Evolutionary conservation across 30 jellyfish, hydroid and myxozoan genomes (phyloP), one percentile per base, ranked within the genome.

Genomic region (Hydractinia symbiolongicarpus): DNA sequence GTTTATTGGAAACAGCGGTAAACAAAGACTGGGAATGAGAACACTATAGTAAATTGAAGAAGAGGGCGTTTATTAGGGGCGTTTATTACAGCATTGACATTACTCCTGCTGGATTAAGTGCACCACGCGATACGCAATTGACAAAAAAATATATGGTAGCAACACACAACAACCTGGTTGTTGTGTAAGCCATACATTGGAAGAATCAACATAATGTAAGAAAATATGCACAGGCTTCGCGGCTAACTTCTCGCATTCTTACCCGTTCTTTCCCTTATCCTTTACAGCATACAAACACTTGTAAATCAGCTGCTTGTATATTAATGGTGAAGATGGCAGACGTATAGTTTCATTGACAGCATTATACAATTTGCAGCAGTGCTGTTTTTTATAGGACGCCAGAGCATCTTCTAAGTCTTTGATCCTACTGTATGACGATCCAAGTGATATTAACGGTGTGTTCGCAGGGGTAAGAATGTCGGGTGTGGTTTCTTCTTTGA

Each of bases 371-470:
- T 57, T 57, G 11, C 17, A 67, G 64, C 67, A 50, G 1, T 55
- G 66, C 53, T 17, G 84, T 20, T 50, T 68, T 79, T 69, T 79
- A 44, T 79, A 79, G 14, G 40, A 67, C 52, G 16, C 51, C 66
- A 79, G 53, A 6, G 87, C 87, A 16, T 16, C 61, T n/a, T 53
- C 83, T 20, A 68, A 50, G 15, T 79, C 83, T 52, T 79, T 79
- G 87, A 21, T 30, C n/a, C 73, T 9, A 55, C 21, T 50, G 61
- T 61, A 79, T 51, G 15, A 9, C 17, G 85, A 68, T 9, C 87
- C 87, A 53, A 62, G 30, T 50, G 55, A 53, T 30, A 9, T 55
- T 49, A 10, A 17, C 54, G 15, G 55, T 54, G 55, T 55, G 50
- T 61, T 9, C 70, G 21, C 83, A 30, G 54, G 74, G 4, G 74